Evolutionary conservation across 2,113 vertebrate species (phyloP), one percentile per base, ranked within the genome.

Genomic region (Globicephala melas): DNA sequence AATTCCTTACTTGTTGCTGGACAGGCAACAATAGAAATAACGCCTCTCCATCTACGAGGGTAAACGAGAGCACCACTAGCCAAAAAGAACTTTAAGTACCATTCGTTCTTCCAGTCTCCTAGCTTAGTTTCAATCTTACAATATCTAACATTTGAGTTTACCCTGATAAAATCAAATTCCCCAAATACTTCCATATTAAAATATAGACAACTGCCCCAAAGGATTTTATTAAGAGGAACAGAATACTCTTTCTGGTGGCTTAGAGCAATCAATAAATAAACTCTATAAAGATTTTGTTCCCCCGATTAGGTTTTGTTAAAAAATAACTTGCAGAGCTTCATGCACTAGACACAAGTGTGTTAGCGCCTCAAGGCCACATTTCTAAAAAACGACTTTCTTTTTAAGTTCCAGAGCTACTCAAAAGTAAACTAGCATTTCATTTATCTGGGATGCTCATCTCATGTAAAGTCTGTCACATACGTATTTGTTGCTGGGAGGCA

Each of bases 401-500:
- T 74, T 10, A 58, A 94, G 91, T 38, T 89, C 76, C 93, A 94
- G 2, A 90, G 89, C 88, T 81, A 71, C 95, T 95, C 94, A 95
- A 96, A 97, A 91, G 97, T 95, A 98, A 96, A 94, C 95, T 74
- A 94, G 92, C 98, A 88, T 96, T 97, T 97, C 96, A 97, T 85
- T 97, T 92, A 95, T 96, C 95, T 83, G 96, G 97, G 97, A 97
- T 94, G 89, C 97, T 98, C 98, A 95, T 97, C 98, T 98, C 97
- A 98, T 97, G 98, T 97, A 98, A 98, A 98, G 99, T 97, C 98
- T 98, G 98, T 98, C 99, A 98, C 98, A 97, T 97, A 91, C 92
- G 98, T 97, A 97, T 98, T 98, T 98, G 98, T 98, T 93, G 98
- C 99, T 99, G 98, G 96, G 97, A 99, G 99, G 99, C 99, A 98